Conservation (phyloP, 2,113 vertebrate genomes). For the Zeus faber region DNA sequence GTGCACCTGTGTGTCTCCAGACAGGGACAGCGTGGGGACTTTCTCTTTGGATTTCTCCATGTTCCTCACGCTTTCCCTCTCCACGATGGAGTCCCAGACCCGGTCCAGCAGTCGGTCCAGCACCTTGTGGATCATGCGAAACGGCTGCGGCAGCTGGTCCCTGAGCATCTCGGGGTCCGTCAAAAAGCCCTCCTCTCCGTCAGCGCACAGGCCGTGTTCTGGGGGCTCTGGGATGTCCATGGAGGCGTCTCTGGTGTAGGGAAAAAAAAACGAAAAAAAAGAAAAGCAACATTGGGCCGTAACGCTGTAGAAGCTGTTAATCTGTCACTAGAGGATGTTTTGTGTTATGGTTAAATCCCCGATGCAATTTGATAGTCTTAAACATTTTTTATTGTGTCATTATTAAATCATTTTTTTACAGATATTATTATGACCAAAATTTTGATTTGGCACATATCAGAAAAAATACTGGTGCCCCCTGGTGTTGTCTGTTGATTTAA, state of each 20-base stretch:
- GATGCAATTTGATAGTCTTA: too few relatives aligned
- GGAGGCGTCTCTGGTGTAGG: slow-evolving; percentile 22
- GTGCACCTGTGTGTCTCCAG: slow-evolving; percentile 69
- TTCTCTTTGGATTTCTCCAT: slow-evolving; percentile 27
- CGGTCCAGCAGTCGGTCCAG: slow-evolving; percentile 63
- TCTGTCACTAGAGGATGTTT: too few relatives aligned
- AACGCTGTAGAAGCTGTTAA: too few relatives aligned
- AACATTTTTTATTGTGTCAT: too few relatives aligned
- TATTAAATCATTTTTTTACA: too few relatives aligned
- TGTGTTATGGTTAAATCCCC: too few relatives aligned
- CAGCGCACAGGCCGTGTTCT: slow-evolving; percentile 62
- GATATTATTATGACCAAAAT: too few relatives aligned
- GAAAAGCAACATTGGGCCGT: too few relatives aligned
- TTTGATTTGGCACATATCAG: too few relatives aligned
- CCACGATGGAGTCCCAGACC: slow-evolving; percentile 67
- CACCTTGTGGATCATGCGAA: slow-evolving; percentile 73
- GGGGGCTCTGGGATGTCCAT: slow-evolving; percentile 60
- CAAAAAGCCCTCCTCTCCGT: slow-evolving; percentile 60
- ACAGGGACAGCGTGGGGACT: slow-evolving; percentile 40
- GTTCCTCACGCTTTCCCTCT: slow-evolving; percentile 33
- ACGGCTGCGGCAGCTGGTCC: slow-evolving; percentile 71
- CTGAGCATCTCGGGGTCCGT: slow-evolving; percentile 44
- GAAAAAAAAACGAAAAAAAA: too few relatives aligned
- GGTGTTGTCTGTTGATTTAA: too few relatives aligned
- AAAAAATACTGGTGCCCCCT: too few relatives aligned